Conservation (phyloP, 1,140 invertebrate genomes). For the Heterodera schachtii region DNA sequence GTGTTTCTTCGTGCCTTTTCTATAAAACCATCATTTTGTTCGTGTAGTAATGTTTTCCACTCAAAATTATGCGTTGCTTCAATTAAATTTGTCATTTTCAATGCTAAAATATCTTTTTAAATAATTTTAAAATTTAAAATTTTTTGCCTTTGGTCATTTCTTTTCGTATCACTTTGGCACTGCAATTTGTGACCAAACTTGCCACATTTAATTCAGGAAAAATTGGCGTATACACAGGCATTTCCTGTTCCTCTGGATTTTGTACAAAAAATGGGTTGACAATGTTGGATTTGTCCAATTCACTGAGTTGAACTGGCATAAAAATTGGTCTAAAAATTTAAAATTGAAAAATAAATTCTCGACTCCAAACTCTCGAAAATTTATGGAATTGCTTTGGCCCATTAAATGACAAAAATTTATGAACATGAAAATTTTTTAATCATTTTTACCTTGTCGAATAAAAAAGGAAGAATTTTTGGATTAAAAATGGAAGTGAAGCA, state of each 20-base stretch:
- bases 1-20: too few species aligned
- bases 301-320: background rate
- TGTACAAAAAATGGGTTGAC: background rate
- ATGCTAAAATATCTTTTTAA: too few species aligned
- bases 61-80: too few species aligned
- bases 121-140: background rate
- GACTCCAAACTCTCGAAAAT: too few species aligned
- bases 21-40: too few species aligned
- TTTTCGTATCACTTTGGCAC: background rate
- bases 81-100: too few species aligned
- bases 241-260: background rate
- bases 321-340: background rate
- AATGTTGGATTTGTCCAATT: background rate
- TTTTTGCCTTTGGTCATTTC: background rate
- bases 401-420: too few species aligned
- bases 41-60: too few species aligned
- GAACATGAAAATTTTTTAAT: too few species aligned
- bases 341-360: too few species aligned
- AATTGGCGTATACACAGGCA: conserved; percentile 16
- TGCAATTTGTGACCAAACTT: background rate
- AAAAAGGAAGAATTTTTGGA: conserved; percentile 69
- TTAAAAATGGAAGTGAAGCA: conserved; percentile 9
- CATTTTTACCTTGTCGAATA: background rate
- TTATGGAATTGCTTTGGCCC: too few species aligned
- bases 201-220: conserved; percentile 18